Conservation (phyloP, 2,797 vertebrate species). For the Tachyglossus aculeatus region DNA sequence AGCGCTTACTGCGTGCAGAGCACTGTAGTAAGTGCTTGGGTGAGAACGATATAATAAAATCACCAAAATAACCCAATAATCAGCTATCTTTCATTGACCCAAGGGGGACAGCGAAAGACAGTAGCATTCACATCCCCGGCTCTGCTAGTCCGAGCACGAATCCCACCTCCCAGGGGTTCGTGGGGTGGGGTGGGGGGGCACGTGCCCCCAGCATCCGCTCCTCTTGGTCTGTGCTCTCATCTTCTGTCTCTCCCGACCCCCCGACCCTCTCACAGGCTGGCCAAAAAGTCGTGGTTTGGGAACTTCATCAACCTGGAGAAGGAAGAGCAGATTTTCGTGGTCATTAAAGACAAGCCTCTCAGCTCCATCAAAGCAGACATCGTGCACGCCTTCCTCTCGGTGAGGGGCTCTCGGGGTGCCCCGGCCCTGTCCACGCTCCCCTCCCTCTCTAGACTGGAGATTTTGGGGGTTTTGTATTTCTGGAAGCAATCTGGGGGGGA, state of each 20-base stretch:
- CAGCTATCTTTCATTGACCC: no score
- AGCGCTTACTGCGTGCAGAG: no score
- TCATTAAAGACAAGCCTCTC: constrained; percentile 96
- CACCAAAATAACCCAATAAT: no score
- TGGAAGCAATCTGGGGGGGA: no score
- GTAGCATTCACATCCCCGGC: no score
- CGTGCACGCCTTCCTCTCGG: constrained; percentile 97
- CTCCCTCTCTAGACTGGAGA: no score
- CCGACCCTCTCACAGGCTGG: constrained; percentile 81
- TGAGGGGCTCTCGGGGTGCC: constrained; percentile 66
- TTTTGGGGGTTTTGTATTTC: no score
- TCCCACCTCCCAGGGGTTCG: neutral
- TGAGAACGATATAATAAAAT: no score
- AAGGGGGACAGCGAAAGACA: no score
- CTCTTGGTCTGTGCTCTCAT: constrained; percentile 15
- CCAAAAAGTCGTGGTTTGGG: constrained; percentile 99
- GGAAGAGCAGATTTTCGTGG: constrained; percentile 98
- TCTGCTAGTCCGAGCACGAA: neutral
- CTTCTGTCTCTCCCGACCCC: neutral
- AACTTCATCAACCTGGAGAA: constrained; percentile 99
- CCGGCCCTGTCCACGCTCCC: neutral
- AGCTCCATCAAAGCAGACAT: constrained; percentile 99
- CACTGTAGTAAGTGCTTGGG: no score
- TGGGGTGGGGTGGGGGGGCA: rapidly evolving
- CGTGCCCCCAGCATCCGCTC: neutral